Base-by-base conservation (phyloP, 37 sponge, comb jelly and placozoan genomes). In the Axinella damicornis region DNA sequence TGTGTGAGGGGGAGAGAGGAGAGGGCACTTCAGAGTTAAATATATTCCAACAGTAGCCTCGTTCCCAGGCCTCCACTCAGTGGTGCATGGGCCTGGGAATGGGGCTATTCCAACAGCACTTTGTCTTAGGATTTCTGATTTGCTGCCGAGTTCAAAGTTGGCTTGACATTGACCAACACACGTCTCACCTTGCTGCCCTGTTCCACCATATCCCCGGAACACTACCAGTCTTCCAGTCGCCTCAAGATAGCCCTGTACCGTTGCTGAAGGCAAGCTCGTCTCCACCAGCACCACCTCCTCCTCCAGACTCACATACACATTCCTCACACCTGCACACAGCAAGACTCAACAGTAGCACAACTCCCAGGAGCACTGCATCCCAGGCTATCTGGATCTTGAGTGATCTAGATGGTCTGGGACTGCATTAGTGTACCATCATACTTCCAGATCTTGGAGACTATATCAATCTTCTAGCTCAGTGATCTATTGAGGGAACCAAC, bases 211-310 rank as follows among this genome's bases (percentile, higher is more conserved):
- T 5, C 95, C 95, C 30, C 90, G 73, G 60, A 95, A 89, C 38
- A 95, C 70, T 12, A 92, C 87, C 21, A 84, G 76, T 39, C 77
- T 78, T 12, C 95, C 95, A 4, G 95, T 92, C 2, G 20, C 37
- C 69, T 92, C 79, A 52, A 95, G 80, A 24, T 82, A 57, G n/a
- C 41, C 38, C 66, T 92, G 86, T 5, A 95, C 86, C 4, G 65
- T 40, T 39, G 79, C 63, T 4, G 90, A 83, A 15, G 90, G 90
- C 2, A 95, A 76, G 15, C 68, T 57, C 35, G 85, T 63, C 31
- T 77, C 73, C 57, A 95, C 90, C 72, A 95, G 24, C 25, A 95
- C 95, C 36, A 86, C 28, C 32, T 95, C 95, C 34, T 95, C 59
- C 20, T 77, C 35, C 6, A 86, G 39, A 82, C 74, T 69, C 18